A percentile compares a stretch with the other conserved stretches of the same genome.
Conservation (phyloP, 1,140 invertebrate species). For the Zaprionus ornatus region DNA sequence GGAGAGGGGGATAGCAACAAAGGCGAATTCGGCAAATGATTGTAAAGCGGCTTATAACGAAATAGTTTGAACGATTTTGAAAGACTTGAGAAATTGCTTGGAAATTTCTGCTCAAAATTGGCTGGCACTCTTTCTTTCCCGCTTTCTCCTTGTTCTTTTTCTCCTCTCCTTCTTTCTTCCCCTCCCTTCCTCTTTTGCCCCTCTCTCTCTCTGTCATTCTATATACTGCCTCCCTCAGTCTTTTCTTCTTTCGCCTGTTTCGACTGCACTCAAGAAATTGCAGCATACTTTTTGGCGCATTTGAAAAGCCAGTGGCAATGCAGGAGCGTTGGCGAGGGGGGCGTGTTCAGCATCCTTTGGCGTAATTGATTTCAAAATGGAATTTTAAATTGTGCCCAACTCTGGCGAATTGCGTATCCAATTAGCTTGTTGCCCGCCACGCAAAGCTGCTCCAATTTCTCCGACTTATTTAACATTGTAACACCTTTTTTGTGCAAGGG, state of each 20-base stretch:
- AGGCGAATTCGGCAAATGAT: not conserved
- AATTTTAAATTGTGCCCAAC: not conserved
- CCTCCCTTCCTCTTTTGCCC: not conserved
- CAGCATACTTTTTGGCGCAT: conserved; percentile 4
- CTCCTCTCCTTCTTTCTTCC: not conserved
- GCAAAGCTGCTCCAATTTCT: not conserved
- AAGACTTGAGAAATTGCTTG: not conserved
- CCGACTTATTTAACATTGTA: conserved; percentile 15
- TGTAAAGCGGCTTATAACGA: not conserved
- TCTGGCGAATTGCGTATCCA: not conserved
- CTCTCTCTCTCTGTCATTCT: too few relatives aligned
- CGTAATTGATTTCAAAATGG: conserved; percentile 3
- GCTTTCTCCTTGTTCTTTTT: not conserved
- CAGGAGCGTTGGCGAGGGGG: too few relatives aligned
- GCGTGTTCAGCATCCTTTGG: not conserved
- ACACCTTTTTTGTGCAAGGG: conserved; percentile 10
- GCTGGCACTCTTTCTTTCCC: not conserved
- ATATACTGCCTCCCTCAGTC: not conserved
- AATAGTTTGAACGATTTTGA: not conserved
- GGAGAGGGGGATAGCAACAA: not conserved
- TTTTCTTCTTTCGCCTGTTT: not conserved
- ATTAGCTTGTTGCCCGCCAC: not conserved
- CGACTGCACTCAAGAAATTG: not conserved
- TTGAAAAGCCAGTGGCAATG: not conserved
- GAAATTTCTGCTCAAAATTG: not conserved